Evolutionary conservation across 2,113 vertebrate genomes (phyloP), one percentile per base, ranked within the genome.

Genomic region (Turnix velox): DNA sequence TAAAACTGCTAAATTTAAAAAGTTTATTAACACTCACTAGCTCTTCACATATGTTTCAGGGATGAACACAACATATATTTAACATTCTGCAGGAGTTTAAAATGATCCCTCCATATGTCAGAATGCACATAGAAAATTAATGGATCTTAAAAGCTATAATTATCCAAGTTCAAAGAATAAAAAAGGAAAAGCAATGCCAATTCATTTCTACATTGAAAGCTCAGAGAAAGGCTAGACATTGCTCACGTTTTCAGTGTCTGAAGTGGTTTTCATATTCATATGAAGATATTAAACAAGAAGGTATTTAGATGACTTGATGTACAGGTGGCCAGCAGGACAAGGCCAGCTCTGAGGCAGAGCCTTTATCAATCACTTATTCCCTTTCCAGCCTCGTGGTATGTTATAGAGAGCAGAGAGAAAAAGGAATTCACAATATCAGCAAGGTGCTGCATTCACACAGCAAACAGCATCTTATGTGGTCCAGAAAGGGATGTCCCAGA

Each of bases 371-470:
- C 49, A 6, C 22, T 67, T 42, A 39, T 1, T 61, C 14, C 17
- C 39, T 68, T 80, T 39, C 49, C 67, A 86, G 42, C 30, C 48
- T 17, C 28, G 7, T 6, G 12, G 45, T 0, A 61, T 0, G 0
- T 1, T 30, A n/a, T 27, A 61, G 10, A 55, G 9, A 65, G 27
- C 62, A 76, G 76, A 24, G 3, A 28, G 40, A 19, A 57, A 90
- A 63, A 51, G 18, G 19, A 40, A 30, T 5, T 48, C 45, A 18
- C 1, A 0, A 27, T 2, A 13, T 17, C 74, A 48, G 9, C 1
- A 37, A 51, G n/a, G 2, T 30, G 43, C 18, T 33, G 0, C 1
- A 23, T 2, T 17, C 3, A 10, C 5, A 1, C 30, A 76, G 69
- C 74, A 51, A 72, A 54, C 7, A 54, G 45, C 84, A 80, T 8